Evolutionary conservation across 2,888 invertebrate genomes (phyloP), one percentile per base, ranked within the genome.

Genomic region (Hydraecia micacea): DNA sequence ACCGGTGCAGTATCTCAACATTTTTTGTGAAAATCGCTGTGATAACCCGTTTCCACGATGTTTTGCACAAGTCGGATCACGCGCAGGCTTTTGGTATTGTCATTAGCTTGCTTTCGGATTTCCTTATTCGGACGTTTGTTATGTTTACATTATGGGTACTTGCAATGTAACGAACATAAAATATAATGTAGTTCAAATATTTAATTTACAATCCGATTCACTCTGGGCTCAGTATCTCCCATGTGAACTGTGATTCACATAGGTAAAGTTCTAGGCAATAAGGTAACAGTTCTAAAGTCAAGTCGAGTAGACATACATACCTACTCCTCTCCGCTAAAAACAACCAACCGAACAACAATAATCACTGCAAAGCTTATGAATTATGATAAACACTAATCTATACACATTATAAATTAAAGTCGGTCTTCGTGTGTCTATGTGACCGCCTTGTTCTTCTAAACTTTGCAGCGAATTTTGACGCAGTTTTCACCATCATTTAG

Each of bases 51-150:
- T 86, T 83, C 36, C 84, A 83, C 80, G 73, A 75, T 66, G 55
- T 73, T 83, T 84, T 84, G 80, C 84, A 86, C 84, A 84, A 85
- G 68, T 65, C 36, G 5, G 66, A 62, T 78, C 73, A 84, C 82
- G 77, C 28, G 68, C 67, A 55, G 15, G 36, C n/a, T 62, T 70
- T 70, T 15, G n/a, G 28, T 66, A 39, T 73, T 82, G 55, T 73
- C 62, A n/a, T 67, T 77, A 62, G 42, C 25, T 66, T 52, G 42
- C 39, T 62, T 62, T 84, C 75, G 32, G 15, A 77, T 52, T 75
- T 75, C 70, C 75, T 78, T 65, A 49, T 78, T 52, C 8, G 55
- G 36, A 58, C 11, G 25, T 62, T 58, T 36, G 36, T 60, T 63
- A 25, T 72, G 25, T 73, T 63, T 39, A 65, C 8, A 49, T 46